These are phyloP conservation scores for Acleris laterana DNA, from an alignment of 2,888 invertebrate species.

Conservation along the genomic window DNA sequence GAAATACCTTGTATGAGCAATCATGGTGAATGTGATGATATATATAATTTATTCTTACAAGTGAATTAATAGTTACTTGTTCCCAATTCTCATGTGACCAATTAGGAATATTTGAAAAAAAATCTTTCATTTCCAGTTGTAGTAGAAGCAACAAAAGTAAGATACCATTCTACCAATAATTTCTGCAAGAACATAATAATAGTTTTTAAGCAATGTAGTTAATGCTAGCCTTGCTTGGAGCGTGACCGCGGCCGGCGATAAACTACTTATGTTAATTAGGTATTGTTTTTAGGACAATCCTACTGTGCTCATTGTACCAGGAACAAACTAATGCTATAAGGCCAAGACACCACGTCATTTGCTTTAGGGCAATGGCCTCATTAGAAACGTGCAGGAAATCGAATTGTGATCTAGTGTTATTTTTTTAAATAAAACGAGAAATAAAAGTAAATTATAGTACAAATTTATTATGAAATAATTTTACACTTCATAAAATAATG, in stretches of 20 bases:
- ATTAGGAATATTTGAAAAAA: no score
- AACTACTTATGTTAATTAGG: conserved; percentile 24
- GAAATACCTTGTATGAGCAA: no score
- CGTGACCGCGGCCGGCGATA: conserved; percentile 7
- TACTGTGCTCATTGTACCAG: neutral
- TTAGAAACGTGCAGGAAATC: neutral
- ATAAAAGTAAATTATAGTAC: conserved; percentile 41
- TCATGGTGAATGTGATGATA: no score
- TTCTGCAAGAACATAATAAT: no score
- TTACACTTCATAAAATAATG: conserved; percentile 50
- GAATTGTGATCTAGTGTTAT: no score
- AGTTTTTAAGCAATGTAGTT: neutral
- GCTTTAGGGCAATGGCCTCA: neutral
- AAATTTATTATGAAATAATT: conserved; percentile 52
- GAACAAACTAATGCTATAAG: neutral
- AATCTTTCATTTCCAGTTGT: no score
- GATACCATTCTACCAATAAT: no score
- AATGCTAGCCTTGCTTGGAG: conserved; percentile 12
- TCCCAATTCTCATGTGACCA: no score
- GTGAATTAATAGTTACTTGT: no score
- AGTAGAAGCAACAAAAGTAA: no score
- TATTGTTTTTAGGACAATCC: conserved; percentile 23
- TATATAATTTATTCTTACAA: no score
- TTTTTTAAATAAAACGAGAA: no score
- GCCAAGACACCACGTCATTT: neutral